Conservation (phyloP, 2,113 vertebrate species). For the Cichladusa arquata region DNA sequence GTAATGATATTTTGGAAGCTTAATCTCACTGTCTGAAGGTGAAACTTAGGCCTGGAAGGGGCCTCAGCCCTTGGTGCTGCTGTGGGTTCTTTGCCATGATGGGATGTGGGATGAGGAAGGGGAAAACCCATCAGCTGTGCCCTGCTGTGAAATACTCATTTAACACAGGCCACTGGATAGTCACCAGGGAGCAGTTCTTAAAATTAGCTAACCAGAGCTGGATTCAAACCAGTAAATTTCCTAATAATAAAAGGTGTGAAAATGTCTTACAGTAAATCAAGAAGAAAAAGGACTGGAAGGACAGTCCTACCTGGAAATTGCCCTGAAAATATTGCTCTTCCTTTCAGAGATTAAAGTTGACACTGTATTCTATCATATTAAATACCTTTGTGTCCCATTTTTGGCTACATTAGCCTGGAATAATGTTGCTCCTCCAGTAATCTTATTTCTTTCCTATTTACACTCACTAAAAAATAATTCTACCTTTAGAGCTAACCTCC, state of each 20-base stretch:
- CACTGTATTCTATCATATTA: not conserved
- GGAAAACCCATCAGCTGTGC: not conserved
- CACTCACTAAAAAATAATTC: not conserved
- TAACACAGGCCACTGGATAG: not conserved
- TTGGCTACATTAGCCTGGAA: not conserved
- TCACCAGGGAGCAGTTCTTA: not conserved
- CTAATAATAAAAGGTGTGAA: not conserved
- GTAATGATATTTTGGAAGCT: not conserved
- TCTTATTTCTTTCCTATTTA: not conserved
- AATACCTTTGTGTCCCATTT: not conserved
- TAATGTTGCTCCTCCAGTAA: not conserved
- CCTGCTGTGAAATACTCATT: not conserved
- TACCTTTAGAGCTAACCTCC: not conserved
- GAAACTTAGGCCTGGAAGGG: not conserved
- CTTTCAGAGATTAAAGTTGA: not conserved
- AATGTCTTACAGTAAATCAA: not conserved
- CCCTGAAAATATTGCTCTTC: not conserved
- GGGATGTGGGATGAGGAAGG: not conserved
- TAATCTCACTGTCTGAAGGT: not conserved
- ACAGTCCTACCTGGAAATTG: not conserved
- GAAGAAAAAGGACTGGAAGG: not conserved
- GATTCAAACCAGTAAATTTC: not conserved
- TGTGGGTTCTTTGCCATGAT: not conserved
- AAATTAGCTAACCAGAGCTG: not conserved
- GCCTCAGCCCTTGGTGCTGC: not conserved